Evolutionary conservation across 2,113 vertebrate species (phyloP).

Genomic region (Megaceryle torquata): DNA sequence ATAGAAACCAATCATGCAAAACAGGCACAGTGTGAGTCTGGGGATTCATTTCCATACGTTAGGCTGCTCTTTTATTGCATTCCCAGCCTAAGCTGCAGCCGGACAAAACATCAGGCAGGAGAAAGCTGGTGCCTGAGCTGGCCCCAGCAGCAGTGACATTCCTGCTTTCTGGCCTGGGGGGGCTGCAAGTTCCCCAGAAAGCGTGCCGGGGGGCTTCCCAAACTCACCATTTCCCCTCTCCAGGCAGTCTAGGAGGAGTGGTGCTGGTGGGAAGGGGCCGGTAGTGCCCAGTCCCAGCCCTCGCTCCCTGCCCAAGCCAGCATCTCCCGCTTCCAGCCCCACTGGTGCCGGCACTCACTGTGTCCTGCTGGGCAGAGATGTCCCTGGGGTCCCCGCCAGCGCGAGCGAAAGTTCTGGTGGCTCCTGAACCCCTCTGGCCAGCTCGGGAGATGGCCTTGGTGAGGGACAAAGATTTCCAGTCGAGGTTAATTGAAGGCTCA

Average conservation of each 20-base stretch:
- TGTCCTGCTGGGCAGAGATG: background rate
- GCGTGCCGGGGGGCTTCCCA: rapidly evolving
- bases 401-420: background rate
- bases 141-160: rapidly evolving
- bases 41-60: background rate
- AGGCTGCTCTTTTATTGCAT: background rate
- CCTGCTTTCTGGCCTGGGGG: rapidly evolving
- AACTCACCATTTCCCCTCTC: rapidly evolving
- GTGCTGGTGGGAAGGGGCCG: background rate
- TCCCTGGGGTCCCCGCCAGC: background rate
- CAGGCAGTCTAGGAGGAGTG: rapidly evolving
- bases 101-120: background rate
- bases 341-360: rapidly evolving
- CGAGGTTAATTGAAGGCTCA: background rate
- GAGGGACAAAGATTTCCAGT: background rate
- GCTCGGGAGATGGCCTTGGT: background rate
- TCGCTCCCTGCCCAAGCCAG: rapidly evolving
- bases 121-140: background rate
- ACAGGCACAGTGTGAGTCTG: background rate
- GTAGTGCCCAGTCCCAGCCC: background rate
- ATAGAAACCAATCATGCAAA: background rate
- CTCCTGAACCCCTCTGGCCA: background rate
- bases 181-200: background rate
- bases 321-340: background rate
- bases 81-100: background rate